phyloP scores from a whole-genome alignment of 1,140 invertebrate genomes.

The Zaprionus camerounensis region DNA sequence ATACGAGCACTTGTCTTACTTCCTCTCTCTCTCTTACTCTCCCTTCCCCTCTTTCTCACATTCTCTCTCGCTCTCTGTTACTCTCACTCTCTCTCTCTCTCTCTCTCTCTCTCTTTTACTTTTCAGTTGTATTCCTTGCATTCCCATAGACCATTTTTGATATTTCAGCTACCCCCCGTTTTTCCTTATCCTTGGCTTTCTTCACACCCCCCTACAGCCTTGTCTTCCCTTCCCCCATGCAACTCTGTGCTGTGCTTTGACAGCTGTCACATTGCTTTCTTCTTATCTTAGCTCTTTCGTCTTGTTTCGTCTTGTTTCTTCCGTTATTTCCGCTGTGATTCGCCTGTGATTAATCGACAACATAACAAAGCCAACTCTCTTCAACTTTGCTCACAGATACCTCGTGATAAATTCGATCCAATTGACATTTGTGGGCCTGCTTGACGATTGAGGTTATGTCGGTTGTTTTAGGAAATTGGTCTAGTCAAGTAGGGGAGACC shows the following conservation, averaged over 20 bases:
- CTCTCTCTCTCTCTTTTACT: neutral
- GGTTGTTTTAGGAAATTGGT: neutral
- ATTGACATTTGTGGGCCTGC: constrained; percentile 7
- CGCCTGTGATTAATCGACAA: constrained; percentile 60
- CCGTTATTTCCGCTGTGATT: constrained; percentile 51
- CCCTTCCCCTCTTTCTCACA: neutral
- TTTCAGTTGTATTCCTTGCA: constrained; percentile 2
- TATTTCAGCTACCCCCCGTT: neutral
- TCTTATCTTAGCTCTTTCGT: constrained; percentile 45
- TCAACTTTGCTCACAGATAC: neutral
- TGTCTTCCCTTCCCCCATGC: neutral
- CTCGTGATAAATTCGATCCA: constrained; percentile 1
- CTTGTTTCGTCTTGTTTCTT: constrained; percentile 11
- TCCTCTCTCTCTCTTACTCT: neutral
- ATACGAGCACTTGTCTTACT: constrained; percentile 9
- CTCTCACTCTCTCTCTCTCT: neutral
- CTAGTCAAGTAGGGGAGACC: neutral
- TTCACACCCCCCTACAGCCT: constrained; percentile 9
- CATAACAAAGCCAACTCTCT: constrained; percentile 3
- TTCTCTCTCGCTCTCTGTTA: constrained; percentile 3
- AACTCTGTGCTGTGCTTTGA: constrained; percentile 63
- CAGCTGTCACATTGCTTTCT: constrained; percentile 72
- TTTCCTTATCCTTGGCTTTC: constrained; percentile 1
- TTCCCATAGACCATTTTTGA: constrained; percentile 36
- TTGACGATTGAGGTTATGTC: constrained; percentile 6